Base-by-base conservation (phyloP, 2,113 vertebrate species). In the Oceanodroma tethys region DNA sequence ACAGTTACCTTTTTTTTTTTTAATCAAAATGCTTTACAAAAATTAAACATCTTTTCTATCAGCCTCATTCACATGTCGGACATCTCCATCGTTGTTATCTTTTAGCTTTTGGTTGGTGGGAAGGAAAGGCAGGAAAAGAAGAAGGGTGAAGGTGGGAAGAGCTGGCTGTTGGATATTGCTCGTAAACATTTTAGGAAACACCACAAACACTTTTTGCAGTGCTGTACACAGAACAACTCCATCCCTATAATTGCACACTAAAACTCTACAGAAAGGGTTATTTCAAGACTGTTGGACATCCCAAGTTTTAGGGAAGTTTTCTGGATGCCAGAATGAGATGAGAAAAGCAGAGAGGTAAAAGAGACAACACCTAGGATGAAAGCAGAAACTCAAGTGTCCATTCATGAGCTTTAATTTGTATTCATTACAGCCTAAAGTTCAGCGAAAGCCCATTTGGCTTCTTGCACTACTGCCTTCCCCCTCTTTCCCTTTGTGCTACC, bases 31-130 rank as follows among this genome's bases (percentile, higher is more conserved):
- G 11, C 11, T 55, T 73, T 56, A 71, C 15, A 67, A 86, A 86
- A 92, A 70, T 60, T 15, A 43, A 86, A 55, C 2, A 1, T 17
- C 38, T 65, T 81, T 55, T 59, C 40, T 30, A 15, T 22, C 26
- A 74, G 40, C 32, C 52, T 74, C 47, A 56, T 32, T 47, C 40
- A 42, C 16, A 10, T 0, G 0, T 47, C 0, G 0, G 72, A 79
- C 16, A 86, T 52, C 27, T 71, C 43, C 23, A 60, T 11, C 48
- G 74, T 81, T 34, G 15, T 30, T 60, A 75, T 21, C 29, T 47
- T 59, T 83, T 15, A 68, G 23, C 22, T 43, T 79, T 82, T 40
- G 13, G n/a, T 16, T 87, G 16, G 29, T 34, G 55, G 20, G 36
- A n/a, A 68, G 5, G 26, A 87, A 66, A 52, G 43, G 40, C 34